These are phyloP conservation scores for Agapornis canus DNA, from an alignment of 2,797 vertebrate species.

Conservation along the genomic window DNA sequence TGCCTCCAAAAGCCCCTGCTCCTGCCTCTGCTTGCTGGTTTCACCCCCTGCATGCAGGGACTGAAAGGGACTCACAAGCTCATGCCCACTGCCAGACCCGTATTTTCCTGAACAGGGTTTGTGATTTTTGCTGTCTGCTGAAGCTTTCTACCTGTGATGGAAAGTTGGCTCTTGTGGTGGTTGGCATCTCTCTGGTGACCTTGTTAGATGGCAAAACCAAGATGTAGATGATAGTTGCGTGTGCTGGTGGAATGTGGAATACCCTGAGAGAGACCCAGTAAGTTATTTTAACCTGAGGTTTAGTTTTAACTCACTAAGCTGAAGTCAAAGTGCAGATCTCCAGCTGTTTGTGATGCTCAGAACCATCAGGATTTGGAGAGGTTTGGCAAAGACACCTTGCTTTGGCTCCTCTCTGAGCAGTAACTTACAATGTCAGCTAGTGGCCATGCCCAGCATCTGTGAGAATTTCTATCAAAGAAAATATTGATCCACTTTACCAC, in stretches of 20 bases:
- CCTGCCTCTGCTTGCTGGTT: not conserved
- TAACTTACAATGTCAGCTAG: not conserved
- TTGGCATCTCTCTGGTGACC: not conserved
- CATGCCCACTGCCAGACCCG: fast-evolving
- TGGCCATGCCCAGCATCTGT: fast-evolving
- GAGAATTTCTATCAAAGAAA: not conserved
- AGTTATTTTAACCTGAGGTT: not conserved
- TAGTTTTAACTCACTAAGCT: not conserved
- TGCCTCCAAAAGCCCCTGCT: not conserved
- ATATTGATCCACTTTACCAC: not conserved
- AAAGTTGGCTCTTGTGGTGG: not conserved
- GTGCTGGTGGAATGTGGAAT: not conserved
- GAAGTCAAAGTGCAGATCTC: not conserved
- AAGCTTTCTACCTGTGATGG: not conserved
- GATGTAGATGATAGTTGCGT: not conserved
- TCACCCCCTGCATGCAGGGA: not conserved
- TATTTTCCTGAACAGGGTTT: not conserved
- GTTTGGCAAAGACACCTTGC: not conserved
- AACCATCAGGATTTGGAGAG: not conserved
- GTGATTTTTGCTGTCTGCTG: not conserved
- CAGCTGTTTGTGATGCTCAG: not conserved
- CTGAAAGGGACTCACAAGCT: not conserved
- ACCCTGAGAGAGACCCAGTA: fast-evolving
- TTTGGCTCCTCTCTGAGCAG: not conserved
- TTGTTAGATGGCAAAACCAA: not conserved